Base-by-base conservation (phyloP, 2,113 vertebrate genomes). In the Ondatra zibethicus region DNA sequence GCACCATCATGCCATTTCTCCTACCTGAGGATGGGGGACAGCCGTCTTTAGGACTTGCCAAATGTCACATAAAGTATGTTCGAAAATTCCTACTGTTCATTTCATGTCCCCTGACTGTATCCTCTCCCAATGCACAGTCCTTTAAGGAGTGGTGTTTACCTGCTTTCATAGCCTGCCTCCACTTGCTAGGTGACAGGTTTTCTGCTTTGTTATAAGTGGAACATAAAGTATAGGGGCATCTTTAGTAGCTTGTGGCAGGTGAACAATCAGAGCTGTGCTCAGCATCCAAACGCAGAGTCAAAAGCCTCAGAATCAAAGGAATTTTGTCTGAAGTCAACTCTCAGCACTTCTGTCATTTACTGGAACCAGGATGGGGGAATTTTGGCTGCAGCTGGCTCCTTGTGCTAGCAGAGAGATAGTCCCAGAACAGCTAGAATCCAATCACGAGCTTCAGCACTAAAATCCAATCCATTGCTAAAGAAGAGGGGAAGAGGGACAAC, bases 291-390 rank as follows among this genome's bases (percentile, higher is more conserved):
- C 10, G 17, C 82, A 75, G 39, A 11, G 58, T 88, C 88, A 29
- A 86, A 95, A 93, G 93, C 42, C 84, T 72, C 17, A 91, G 92
- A 93, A 94, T 66, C 81, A 80, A 97, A 96, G 36, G 50, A 0
- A 45, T 68, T 96, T 75, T 45, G 31, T 91, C 25, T 78, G 94
- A 94, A 76, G 42, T 66, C 63, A 86, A 10, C 73, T 85, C 77
- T 77, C 86, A 36, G 85, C 25, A n/a, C 86, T 82, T 36, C 86
- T 42, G 4, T 82, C 61, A 42, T 85, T 68, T 86, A 55, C 88
- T 68, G 65, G 91, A 92, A 82, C 19, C 29, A 50, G 75, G 68
- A 39, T 3, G 39, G 68, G 68, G 89, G 92, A 80, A 89, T 87
- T 91, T 45, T 75, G 92, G 72, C 39, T 85, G 70, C 0, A 5